Evolutionary conservation across 1,140 invertebrate species (phyloP), one percentile per base, ranked within the genome.

Genomic region (Drosophila ficusphila): DNA sequence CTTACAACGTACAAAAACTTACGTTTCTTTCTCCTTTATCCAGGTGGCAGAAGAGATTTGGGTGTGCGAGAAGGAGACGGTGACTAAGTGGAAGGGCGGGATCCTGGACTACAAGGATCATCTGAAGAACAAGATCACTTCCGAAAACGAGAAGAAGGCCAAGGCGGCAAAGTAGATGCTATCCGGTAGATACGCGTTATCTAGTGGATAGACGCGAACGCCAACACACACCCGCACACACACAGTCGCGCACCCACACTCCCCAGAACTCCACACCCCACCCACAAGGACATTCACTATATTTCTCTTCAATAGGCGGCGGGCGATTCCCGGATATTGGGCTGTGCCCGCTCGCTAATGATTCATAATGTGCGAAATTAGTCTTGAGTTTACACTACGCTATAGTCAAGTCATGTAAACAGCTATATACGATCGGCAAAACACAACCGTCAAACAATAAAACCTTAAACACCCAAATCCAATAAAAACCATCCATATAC

Each of bases 1-100:
- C n/a, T n/a, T n/a, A n/a, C n/a, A n/a, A n/a, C n/a, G n/a, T n/a
- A n/a, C n/a, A n/a, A n/a, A n/a, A n/a, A n/a, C n/a, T n/a, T n/a
- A n/a, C 5, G 2, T 12, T n/a, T 0, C 12, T 1, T 3, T 16
- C 2, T 25, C 2, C 2, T n/a, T 44, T 38, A 21, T 48, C 38
- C 88, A 99, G 97, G 98, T 99, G 19, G 98, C 98, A 14, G 96
- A 99, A 92, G 98, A 99, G 92, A 99, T 99, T 92, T 99, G 98
- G 98, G 96, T 99, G 12, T 99, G 99, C 92, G 98, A 99, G 91
- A 97, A 99, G 76, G 96, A 96, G 76, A 96, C 95, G 6, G 96
- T 99, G 9, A 99, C 97, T 2, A 99, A 99, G 92, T 99, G 99
- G 98, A 94, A 97, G 67, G 97, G 98, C 19, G 97, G 96, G 76